Evolutionary conservation across 2,797 vertebrate species (phyloP).

Genomic region (Eidolon dupreanum): DNA sequence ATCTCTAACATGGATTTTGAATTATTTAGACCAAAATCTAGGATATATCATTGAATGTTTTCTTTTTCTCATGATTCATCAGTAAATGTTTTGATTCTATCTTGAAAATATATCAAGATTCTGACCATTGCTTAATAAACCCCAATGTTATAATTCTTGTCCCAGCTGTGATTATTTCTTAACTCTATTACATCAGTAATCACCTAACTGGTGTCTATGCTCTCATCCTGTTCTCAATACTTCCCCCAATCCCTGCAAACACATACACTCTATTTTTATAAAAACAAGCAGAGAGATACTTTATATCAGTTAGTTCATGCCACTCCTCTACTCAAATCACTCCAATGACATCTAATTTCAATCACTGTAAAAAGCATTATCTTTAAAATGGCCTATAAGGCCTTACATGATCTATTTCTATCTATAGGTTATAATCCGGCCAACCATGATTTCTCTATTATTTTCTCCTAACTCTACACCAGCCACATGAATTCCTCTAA

Average conservation of each 20-base stretch:
- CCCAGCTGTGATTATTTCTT: not conserved
- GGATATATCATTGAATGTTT: not conserved
- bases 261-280: not conserved
- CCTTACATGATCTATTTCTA: not conserved
- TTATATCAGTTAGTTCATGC: not conserved
- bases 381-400: not conserved
- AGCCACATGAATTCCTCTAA: not conserved
- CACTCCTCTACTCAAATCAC: not conserved
- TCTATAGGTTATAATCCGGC: not conserved
- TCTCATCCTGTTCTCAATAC: not conserved
- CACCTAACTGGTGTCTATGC: not conserved
- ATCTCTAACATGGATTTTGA: not conserved
- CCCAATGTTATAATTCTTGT: not conserved
- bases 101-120: not conserved
- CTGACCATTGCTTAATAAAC: not conserved
- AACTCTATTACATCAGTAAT: not conserved
- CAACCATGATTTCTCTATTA: not conserved
- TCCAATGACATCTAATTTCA: not conserved
- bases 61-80: not conserved
- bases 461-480: not conserved
- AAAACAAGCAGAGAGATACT: not conserved
- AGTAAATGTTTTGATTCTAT: not conserved
- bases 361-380: not conserved
- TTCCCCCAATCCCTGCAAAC: not conserved
- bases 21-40: not conserved